These are phyloP conservation scores for Vulpes ferrilata DNA, from an alignment of 2,113 vertebrate species.

Conservation along the genomic window DNA sequence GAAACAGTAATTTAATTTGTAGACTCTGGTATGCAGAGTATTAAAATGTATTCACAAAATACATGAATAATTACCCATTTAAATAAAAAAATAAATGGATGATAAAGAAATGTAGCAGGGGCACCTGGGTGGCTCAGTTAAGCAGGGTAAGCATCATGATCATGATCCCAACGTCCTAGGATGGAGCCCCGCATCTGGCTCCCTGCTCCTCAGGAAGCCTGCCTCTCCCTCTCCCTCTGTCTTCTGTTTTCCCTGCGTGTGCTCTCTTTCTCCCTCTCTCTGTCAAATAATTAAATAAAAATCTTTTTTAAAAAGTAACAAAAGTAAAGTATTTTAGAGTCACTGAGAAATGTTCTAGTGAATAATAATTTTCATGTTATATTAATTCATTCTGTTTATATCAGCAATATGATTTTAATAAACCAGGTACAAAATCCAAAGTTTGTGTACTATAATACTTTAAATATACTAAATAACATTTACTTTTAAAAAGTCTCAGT, in stretches of 20 bases:
- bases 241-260: no score
- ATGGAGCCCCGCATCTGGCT: no score
- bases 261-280: no score
- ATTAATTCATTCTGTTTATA: neutral
- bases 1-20: neutral
- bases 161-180: no score
- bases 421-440: neutral
- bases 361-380: constrained; percentile 23
- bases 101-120: neutral
- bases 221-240: no score
- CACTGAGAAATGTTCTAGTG: neutral
- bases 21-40: neutral
- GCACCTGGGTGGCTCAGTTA: no score
- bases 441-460: neutral
- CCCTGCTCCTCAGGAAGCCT: no score
- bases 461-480: neutral
- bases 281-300: no score
- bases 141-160: no score
- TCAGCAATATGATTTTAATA: neutral
- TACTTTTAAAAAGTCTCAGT: neutral
- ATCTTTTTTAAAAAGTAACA: no score
- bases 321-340: neutral
- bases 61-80: neutral
- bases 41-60: neutral
- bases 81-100: neutral